Evolutionary conservation across 2,888 invertebrate genomes (phyloP), one percentile per base, ranked within the genome.

Genomic region (Andrena minutula): DNA sequence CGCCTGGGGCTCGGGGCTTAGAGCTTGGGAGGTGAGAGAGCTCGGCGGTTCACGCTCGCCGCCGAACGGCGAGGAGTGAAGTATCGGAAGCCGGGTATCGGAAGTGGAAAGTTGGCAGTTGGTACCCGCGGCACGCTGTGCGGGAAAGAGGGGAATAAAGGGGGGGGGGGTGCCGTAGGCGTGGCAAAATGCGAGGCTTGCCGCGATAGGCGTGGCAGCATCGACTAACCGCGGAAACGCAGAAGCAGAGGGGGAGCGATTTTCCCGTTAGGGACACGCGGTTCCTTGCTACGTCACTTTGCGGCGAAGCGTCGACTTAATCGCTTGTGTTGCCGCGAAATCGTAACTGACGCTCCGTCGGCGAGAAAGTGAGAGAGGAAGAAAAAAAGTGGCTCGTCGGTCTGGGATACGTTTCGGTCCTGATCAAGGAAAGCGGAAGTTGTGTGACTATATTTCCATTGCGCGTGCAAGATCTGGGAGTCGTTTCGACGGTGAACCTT

Each of bases 241-340:
- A 51, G 77, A 49, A 61, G 78, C 82, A 26, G 82, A 82, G 78
- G 78, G 41, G 83, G 83, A 75, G 58, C 79, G 66, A 66, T 74
- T 82, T 81, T 75, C 82, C 81, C 82, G 81, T 81, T 26, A 75
- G 71, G 81, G 74, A 88, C 89, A 89, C 86, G 89, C 89, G 89
- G 89, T 89, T 83, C 82, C 73, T 76, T 83, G 84, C 87, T 84
- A 87, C 85, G 87, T 90, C 92, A 92, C 90, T 92, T 90, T 88
- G 89, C 89, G 88, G 88, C 89, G 87, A 88, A 89, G 89, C 91
- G 89, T 87, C 88, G 89, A 83, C 78, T 75, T 82, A 87, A 85
- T 84, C 82, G 86, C 85, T 88, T 76, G 83, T 83, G 71, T 75
- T 61, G 80, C 63, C 81, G 71, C 68, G 68, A 79, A 80, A 80